Percentiles rank a stretch among this genome's conserved stretches.
Conservation (phyloP, 30 jellyfish, hydroid and myxozoan genomes). For the Clytia hemisphaerica region DNA sequence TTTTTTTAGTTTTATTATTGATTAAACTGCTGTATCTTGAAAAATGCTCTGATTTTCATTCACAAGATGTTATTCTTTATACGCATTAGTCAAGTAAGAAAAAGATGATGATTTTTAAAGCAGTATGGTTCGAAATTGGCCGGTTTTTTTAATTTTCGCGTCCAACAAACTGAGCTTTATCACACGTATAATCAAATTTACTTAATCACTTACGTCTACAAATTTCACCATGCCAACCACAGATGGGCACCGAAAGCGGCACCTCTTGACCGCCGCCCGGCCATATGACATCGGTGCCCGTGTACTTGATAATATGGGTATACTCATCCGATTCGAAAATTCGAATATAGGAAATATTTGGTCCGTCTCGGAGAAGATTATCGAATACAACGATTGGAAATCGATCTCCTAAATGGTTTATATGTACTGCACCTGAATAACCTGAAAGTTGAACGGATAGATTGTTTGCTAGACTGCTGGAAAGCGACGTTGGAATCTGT, state of each 20-base stretch:
- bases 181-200: too few species aligned
- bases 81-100: too few species aligned
- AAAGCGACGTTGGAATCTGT: background rate
- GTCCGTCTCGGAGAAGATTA: slow-evolving; percentile 33
- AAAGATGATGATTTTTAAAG: too few species aligned
- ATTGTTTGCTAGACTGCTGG: background rate
- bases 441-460: slow-evolving; percentile 25
- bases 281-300: slow-evolving; percentile 5
- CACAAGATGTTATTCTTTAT: too few species aligned
- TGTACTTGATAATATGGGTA: background rate
- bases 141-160: too few species aligned
- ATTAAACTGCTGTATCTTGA: too few species aligned
- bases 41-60: too few species aligned
- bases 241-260: slow-evolving; percentile 53
- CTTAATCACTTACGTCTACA: slow-evolving; percentile 50
- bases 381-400: slow-evolving; percentile 34
- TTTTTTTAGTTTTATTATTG: too few species aligned
- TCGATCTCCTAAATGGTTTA: slow-evolving; percentile 59
- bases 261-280: slow-evolving; percentile 23
- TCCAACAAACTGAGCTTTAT: background rate
- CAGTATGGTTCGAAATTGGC: too few species aligned
- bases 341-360: too few species aligned
- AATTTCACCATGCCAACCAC: slow-evolving; percentile 55
- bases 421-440: slow-evolving; percentile 48
- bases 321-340: background rate